Base-by-base conservation (phyloP, 2,797 vertebrate species). In the Scyliorhinus canicula region DNA sequence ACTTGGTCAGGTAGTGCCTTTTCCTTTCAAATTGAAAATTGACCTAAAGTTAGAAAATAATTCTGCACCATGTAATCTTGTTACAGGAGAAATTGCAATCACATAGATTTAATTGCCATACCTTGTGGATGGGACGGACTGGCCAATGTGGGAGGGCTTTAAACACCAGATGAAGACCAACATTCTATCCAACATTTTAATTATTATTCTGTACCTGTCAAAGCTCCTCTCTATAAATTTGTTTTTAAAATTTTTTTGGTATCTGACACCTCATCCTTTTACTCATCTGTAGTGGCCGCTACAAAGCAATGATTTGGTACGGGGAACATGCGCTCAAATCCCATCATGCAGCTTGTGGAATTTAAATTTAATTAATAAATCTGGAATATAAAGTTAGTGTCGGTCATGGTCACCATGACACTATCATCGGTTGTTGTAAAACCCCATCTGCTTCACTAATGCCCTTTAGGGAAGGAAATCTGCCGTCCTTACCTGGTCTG, bases 1-100 rank as follows among this genome's bases (percentile, higher is more conserved):
- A 99, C 97, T 97, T 99, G 95, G 95, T 95, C 96, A 99, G 99
- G 99, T 99, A 97, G 96, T 7, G 19, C 35, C 35, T 90, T 31
- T 88, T 44, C 52, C 1, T n/a, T 60, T 55, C 19, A 3, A 86
- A 60, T 19, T n/a, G 31, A 90, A 60, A 60, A 7, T 60, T 60
- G 31, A 7, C 7, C 31, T 60, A 24, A 88, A 35, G 44, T 31
- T 35, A 12, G 84, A 86, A 52, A 40, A 3, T 79, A n/a, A n/a
- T n/a, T n/a, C n/a, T n/a, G n/a, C n/a, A n/a, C n/a, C n/a, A n/a
- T n/a, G n/a, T 4, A 31, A 19, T 11, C 67, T 44, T 67, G 24
- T 21, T 47, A n/a, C 40, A 69, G 26, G 24, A 21, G 9, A 67
- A 47, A 28, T 28, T 93, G 44, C 40, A 65, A 9, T 69, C 40